Evolutionary conservation across 2,888 invertebrate species (phyloP).

Genomic region (Kryphioiulus occultus): DNA sequence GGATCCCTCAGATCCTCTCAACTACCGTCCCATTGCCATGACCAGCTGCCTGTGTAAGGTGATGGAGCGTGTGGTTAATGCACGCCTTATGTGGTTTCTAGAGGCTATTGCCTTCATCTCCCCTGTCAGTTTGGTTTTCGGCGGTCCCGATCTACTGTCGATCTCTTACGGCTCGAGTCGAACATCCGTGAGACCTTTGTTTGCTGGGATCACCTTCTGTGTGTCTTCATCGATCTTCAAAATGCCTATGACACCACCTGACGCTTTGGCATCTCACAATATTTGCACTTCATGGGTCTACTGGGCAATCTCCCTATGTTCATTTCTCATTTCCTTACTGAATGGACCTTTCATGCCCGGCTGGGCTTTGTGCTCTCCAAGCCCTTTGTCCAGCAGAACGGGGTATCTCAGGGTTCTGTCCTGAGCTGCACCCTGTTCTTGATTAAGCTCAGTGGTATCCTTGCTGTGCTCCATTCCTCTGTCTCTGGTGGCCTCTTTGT

Average conservation of each 20-base stretch:
- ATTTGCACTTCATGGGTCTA: neutral
- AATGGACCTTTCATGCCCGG: neutral
- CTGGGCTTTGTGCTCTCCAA: neutral
- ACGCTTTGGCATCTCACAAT: slow-evolving; percentile 16
- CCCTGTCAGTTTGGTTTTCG: slow-evolving; percentile 50
- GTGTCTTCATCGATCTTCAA: neutral
- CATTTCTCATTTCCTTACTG: neutral
- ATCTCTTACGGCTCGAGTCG: neutral
- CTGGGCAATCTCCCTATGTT: neutral
- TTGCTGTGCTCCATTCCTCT: too few relatives aligned
- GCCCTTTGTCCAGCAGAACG: neutral
- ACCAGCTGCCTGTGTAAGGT: slow-evolving; percentile 57
- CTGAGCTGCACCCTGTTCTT: neutral
- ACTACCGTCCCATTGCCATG: slow-evolving; percentile 57
- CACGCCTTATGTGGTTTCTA: slow-evolving; percentile 56
- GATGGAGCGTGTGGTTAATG: slow-evolving; percentile 57
- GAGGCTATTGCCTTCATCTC: slow-evolving; percentile 55
- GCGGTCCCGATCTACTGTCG: neutral
- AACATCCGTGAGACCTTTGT: neutral
- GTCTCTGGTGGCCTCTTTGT: neutral
- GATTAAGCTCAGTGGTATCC: neutral
- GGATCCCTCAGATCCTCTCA: neutral
- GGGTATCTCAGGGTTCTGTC: neutral
- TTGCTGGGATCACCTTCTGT: neutral
- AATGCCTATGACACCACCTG: slow-evolving; percentile 51